Evolutionary conservation across 2,888 invertebrate genomes (phyloP).

Genomic region (Papilio protenor): DNA sequence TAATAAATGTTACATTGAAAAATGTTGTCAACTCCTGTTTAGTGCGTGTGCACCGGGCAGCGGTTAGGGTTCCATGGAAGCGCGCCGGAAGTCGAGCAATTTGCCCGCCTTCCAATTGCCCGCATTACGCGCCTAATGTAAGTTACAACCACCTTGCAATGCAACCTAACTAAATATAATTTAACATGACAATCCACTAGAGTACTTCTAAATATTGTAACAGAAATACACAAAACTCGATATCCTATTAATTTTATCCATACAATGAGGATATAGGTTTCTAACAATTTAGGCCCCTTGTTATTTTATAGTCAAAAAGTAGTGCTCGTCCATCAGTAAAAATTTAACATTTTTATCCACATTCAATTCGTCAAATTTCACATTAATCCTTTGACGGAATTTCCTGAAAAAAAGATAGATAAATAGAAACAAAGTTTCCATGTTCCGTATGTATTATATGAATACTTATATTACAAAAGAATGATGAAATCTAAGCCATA

Average conservation of each 20-base stretch:
- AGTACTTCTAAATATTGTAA: neutral
- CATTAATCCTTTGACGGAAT: neutral
- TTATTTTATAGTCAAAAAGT: too few species aligned
- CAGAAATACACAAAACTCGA: too few species aligned
- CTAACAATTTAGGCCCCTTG: too few species aligned
- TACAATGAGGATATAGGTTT: too few species aligned
- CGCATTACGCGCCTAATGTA: slow-evolving; percentile 44
- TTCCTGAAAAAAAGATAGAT: too few species aligned
- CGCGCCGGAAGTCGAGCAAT: slow-evolving; percentile 62
- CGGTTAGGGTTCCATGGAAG: slow-evolving; percentile 61
- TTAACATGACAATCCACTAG: slow-evolving; percentile 14
- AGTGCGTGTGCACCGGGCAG: slow-evolving; percentile 47
- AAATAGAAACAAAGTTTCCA: too few species aligned
- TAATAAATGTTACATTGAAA: slow-evolving; percentile 7
- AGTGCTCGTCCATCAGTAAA: too few species aligned
- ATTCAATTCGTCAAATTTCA: neutral
- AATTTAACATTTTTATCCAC: too few species aligned
- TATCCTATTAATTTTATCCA: too few species aligned
- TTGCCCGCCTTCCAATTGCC: slow-evolving; percentile 58
- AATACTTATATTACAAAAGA: neutral
- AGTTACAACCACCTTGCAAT: slow-evolving; percentile 26
- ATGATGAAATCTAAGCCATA: neutral
- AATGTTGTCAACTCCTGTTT: slow-evolving; percentile 47
- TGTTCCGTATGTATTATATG: neutral
- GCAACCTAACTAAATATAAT: slow-evolving; percentile 8